Base-by-base conservation (phyloP, 2,888 invertebrate species). In the Esperia sulphurella region DNA sequence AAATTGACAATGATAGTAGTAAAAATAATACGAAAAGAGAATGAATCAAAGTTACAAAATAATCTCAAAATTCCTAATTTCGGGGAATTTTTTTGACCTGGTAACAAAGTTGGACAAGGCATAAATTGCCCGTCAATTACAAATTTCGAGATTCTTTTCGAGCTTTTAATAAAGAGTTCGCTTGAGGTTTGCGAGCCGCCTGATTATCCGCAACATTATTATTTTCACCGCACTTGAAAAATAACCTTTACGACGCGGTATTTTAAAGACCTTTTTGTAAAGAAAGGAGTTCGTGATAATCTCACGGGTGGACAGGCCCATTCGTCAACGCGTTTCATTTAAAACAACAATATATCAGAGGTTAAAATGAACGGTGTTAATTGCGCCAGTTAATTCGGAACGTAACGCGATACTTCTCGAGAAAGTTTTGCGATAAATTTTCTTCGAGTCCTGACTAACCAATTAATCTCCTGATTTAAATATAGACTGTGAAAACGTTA, bases 321-420 rank as follows among this genome's bases (percentile, higher is more conserved):
- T 75, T 70, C 63, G 74, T 75, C 78, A 77, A 59, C 61, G 57
- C 53, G 61, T 60, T 68, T 67, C 68, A 70, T 74, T 77, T 70
- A 68, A 75, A 72, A 71, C 65, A 71, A 73, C 68, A 66, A 72
- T 79, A 73, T 68, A 74, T 75, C 65, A 50, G 14, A 10, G 60
- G 59, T 65, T 63, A 63, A 61, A 57, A 52, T 55, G 57, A 52
- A 50, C 53, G 42, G 58, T 58, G 65, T 63, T 70, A 68, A 71
- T 71, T 65, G 63, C 52, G 53, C 49, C 51, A 53, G 56, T 51
- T 55, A 51, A 58, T 58, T 55, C 53, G 50, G 51, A 35, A 45
- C 14, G 14, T 10, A 31, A 43, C 30, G 35, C n/a, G 35, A 35
- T 35, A 35, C n/a, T 21, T 21, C 21, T 3, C 21, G 35, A 35